Base-by-base conservation (phyloP, 2,888 invertebrate species). In the Drosophila meridiana region DNA sequence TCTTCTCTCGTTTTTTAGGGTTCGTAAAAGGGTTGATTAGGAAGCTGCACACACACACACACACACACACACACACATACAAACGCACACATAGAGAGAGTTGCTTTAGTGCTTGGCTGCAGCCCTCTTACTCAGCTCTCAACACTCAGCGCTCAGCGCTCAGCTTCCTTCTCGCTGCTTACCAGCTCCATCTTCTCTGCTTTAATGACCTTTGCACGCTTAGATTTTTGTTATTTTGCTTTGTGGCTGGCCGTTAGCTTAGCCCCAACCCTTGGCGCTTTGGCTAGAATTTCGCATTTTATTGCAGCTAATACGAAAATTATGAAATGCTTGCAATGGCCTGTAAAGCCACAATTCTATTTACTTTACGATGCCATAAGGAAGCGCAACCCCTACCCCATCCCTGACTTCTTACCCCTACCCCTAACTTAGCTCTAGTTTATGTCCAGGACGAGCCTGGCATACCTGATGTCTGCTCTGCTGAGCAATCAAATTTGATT, bases 21-120 rank as follows among this genome's bases (percentile, higher is more conserved):
- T 90, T 90, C 87, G 87, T 86, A 86, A 84, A 82, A 87, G 86
- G 86, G 86, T 87, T 90, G 90, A 90, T 90, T 90, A 87, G 90
- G 86, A 90, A 80, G 76, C 80, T 76, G 82, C 71, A 76, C 70
- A 66, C 53, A 68, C 60, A 64, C 43, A 66, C 36, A 60, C 59
- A 61, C 43, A 45, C 13, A 26, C 71, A 76, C 69, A 66, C 55
- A 65, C 57, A 64, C 40, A 64, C 38, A 61, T 20, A 20, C 20
- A 20, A 20, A 20, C 62, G 48, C 43, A 47, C 45, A 60, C 42
- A 70, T 45, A 72, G 45, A 70, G 40, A 58, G 70, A 78, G 65
- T 78, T 85, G 82, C 68, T 68, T 82, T 78, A 85, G 85, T 58
- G 62, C 62, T 53, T 48, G 40, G 56, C 42, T 32, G 56, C 64